Conservation (phyloP, 2,888 invertebrate genomes). For the Tetragnatha montana region DNA sequence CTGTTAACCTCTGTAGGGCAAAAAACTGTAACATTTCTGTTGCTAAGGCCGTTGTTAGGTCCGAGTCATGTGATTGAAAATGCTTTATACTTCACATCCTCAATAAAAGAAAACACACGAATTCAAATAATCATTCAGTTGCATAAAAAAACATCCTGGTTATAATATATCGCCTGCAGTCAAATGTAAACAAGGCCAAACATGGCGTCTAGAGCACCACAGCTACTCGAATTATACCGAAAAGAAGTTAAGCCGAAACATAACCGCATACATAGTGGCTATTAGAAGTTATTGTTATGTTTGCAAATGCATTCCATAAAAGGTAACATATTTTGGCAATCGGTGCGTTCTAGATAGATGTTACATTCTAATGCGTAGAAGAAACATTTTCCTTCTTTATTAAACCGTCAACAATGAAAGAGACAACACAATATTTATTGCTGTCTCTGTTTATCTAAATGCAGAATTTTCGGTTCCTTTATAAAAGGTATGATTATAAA, state of each 20-base stretch:
- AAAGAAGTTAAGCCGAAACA: slow-evolving; percentile 5
- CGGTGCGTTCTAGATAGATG: slow-evolving; percentile 7
- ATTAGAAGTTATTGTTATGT: slow-evolving; percentile 16
- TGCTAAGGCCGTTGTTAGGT: too few relatives aligned
- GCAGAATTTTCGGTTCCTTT: too few relatives aligned
- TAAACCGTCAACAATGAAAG: neutral
- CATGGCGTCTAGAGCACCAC: neutral
- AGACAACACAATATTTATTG: neutral
- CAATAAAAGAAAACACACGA: too few relatives aligned
- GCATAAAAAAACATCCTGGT: too few relatives aligned
- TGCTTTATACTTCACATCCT: too few relatives aligned
- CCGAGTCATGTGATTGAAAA: too few relatives aligned
- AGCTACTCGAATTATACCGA: neutral
- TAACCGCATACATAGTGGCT: slow-evolving; percentile 30
- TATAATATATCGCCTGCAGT: too few relatives aligned
- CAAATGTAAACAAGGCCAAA: neutral
- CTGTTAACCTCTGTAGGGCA: too few relatives aligned
- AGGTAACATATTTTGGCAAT: slow-evolving; percentile 34
- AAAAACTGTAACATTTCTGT: too few relatives aligned
- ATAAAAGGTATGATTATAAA: too few relatives aligned
- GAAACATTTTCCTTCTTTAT: neutral
- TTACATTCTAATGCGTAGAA: neutral
- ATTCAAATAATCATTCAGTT: too few relatives aligned
- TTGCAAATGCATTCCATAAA: slow-evolving; percentile 15
- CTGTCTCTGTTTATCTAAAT: too few relatives aligned